A percentile compares a stretch with the other conserved stretches of the same genome.
Conservation (phyloP, 2,113 vertebrate species). For the Phodopus roborovskii region DNA sequence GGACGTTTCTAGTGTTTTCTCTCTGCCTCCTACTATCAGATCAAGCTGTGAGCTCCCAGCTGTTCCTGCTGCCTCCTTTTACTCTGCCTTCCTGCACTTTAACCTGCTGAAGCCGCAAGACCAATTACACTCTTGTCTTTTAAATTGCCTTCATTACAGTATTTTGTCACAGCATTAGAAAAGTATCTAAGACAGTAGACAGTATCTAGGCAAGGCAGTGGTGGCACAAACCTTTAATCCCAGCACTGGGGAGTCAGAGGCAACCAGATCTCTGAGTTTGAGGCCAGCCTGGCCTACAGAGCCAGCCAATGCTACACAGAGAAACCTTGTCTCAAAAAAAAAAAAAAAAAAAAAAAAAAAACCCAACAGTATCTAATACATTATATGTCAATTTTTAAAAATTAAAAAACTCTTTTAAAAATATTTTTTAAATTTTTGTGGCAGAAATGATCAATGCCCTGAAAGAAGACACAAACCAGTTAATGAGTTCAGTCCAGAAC, state of each 20-base stretch:
- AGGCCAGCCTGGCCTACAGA: no score
- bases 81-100: not conserved
- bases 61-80: not conserved
- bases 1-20: not conserved
- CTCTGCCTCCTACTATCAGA: not conserved
- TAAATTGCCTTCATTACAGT: not conserved
- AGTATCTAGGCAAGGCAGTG: not conserved
- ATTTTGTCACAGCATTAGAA: not conserved
- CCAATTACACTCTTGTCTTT: not conserved
- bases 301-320: no score
- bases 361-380: not conserved
- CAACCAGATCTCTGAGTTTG: not conserved
- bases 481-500: not conserved
- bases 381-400: not conserved
- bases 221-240: not conserved
- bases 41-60: not conserved
- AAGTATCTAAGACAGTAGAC: not conserved
- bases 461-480: no score
- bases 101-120: not conserved
- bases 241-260: not conserved
- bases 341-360: no score
- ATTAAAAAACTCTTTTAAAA: not conserved
- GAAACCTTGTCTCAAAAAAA: no score
- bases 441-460: not conserved
- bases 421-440: not conserved